phyloP scores from a whole-genome alignment of 1,140 invertebrate species.

The Helicoverpa armigera region DNA sequence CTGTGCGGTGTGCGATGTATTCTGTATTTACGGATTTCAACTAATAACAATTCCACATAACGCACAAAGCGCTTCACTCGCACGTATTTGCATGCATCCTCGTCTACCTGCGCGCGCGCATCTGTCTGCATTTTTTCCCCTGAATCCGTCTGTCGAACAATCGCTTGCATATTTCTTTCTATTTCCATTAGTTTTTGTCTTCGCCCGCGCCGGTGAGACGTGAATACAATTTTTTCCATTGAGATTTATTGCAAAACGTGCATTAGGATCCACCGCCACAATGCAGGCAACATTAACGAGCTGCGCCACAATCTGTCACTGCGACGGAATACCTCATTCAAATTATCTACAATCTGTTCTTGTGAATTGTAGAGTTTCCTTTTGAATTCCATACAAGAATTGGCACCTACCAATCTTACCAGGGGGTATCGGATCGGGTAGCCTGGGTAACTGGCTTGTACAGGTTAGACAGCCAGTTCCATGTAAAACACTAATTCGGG shows the following conservation, averaged over 20 bases:
- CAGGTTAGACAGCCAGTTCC: too few relatives aligned
- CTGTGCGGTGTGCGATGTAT: background rate
- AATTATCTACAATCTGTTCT: background rate
- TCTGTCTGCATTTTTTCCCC: conserved; percentile 67
- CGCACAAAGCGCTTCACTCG: background rate
- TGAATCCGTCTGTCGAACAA: conserved; percentile 63
- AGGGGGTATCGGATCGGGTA: too few relatives aligned
- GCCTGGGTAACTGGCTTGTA: too few relatives aligned
- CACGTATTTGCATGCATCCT: conserved; percentile 68
- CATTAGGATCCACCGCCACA: conserved; percentile 40
- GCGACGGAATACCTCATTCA: background rate
- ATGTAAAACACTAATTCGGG: too few relatives aligned
- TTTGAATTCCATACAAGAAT: too few relatives aligned
- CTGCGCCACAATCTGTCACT: background rate
- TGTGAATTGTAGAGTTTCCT: background rate
- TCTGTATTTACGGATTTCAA: background rate
- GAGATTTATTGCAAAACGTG: conserved; percentile 67
- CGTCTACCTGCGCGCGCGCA: conserved; percentile 69
- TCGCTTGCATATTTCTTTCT: conserved; percentile 67
- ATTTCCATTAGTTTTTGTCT: conserved; percentile 71
- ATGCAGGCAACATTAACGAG: conserved; percentile 11
- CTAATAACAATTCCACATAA: conserved; percentile 5
- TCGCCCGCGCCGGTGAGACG: conserved; percentile 50
- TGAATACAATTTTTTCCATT: conserved; percentile 57
- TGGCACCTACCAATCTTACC: too few relatives aligned